phyloP scores from a whole-genome alignment of 1,140 invertebrate species.

The Sesamia nonagrioides region DNA sequence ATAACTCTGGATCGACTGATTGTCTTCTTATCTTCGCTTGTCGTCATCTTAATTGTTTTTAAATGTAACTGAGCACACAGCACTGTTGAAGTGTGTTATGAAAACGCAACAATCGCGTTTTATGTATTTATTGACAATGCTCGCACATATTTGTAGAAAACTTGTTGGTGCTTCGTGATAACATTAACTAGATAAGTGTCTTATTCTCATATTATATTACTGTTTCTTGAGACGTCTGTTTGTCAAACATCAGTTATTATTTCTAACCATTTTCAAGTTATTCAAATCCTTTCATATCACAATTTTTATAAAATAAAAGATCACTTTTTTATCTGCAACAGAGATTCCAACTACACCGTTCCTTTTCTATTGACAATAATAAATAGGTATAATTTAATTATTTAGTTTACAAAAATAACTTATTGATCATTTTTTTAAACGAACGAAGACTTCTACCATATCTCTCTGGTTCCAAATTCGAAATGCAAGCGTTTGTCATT shows the following conservation, averaged over 20 bases:
- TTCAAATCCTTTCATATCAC: too few species aligned
- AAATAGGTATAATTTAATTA: too few species aligned
- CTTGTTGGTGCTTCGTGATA: constrained; percentile 22
- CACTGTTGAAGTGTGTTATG: not conserved
- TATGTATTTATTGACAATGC: constrained; percentile 36
- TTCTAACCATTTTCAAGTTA: not conserved
- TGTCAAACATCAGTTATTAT: not conserved
- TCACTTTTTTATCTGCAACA: not conserved
- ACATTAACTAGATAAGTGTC: constrained; percentile 13
- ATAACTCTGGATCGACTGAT: constrained; percentile 60
- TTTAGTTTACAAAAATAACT: too few species aligned
- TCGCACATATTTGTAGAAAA: constrained; percentile 20
- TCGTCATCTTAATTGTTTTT: constrained; percentile 50
- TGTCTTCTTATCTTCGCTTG: constrained; percentile 45
- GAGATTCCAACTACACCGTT: not conserved
- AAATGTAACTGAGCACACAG: not conserved
- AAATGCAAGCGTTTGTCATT: not conserved
- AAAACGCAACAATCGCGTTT: constrained; percentile 32
- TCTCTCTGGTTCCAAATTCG: not conserved
- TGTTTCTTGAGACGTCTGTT: not conserved
- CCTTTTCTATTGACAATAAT: not conserved
- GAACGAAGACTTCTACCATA: not conserved
- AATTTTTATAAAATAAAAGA: too few species aligned
- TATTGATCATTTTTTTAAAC: too few species aligned
- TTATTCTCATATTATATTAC: not conserved